Percentiles rank a stretch among this genome's conserved stretches.
Conservation (phyloP, 2,797 vertebrate genomes). For the Naso thynnoides region DNA sequence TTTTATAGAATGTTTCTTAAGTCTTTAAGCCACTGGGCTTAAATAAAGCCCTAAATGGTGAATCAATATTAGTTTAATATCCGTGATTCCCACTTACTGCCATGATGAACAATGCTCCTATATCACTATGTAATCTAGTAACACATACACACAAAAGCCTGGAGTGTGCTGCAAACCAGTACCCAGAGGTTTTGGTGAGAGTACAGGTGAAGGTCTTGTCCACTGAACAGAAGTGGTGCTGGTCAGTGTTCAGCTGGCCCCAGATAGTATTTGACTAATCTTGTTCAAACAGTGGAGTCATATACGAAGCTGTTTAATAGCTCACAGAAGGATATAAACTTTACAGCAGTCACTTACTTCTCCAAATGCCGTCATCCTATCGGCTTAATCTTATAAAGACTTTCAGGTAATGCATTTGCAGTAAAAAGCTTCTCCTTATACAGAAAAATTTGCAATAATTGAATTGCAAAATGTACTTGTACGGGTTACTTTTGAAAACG, state of each 20-base stretch:
- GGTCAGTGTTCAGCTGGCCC: neutral
- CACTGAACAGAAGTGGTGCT: neutral
- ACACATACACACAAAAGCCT: neutral
- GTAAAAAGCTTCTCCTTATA: neutral
- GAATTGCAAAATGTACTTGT: neutral
- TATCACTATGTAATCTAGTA: too few relatives aligned
- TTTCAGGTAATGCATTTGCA: neutral
- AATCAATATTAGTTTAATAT: too few relatives aligned
- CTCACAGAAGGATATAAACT: neutral
- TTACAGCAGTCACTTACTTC: neutral
- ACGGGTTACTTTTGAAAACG: neutral
- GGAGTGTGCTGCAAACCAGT: neutral
- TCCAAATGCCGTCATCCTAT: neutral
- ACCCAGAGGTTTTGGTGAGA: neutral
- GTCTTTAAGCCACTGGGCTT: too few relatives aligned
- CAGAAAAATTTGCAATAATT: neutral
- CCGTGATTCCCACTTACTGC: neutral
- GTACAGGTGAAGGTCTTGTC: neutral
- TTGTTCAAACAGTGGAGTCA: conserved; percentile 1
- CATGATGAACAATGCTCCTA: too few relatives aligned
- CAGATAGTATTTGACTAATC: conserved; percentile 5
- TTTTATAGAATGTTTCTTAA: too few relatives aligned
- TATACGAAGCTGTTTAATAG: neutral
- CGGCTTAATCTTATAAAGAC: neutral
- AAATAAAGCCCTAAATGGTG: too few relatives aligned